Evolutionary conservation across 2,113 vertebrate genomes (phyloP).

Genomic region (Salvelinus fontinalis): DNA sequence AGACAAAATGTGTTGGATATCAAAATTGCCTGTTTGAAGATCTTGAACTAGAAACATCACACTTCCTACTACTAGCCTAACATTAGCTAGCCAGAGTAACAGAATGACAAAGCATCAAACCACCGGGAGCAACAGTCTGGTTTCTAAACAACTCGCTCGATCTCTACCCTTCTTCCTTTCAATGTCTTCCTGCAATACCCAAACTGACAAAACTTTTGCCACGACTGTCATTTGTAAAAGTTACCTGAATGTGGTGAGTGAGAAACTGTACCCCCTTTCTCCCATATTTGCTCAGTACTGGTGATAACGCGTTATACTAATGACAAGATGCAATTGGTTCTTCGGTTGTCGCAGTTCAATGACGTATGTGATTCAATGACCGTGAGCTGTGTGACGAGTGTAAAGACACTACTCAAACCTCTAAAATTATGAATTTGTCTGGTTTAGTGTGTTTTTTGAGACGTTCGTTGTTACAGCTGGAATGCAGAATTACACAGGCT

Average conservation of each 20-base stretch:
- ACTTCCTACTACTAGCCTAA: not conserved
- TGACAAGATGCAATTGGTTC: not conserved
- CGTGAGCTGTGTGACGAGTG: constrained; percentile 39
- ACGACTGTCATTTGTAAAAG: constrained; percentile 31
- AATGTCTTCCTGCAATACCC: not conserved
- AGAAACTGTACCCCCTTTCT: constrained; percentile 96
- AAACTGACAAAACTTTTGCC: not conserved
- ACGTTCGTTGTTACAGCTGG: constrained; percentile 62
- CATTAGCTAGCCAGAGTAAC: not conserved
- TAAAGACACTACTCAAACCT: constrained; percentile 1
- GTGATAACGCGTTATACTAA: constrained; percentile 18
- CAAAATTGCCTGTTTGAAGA: no score
- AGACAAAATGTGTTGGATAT: no score
- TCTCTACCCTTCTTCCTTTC: not conserved
- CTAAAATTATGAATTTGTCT: constrained; percentile 53
- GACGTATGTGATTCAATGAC: constrained; percentile 48
- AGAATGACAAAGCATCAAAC: constrained; percentile 63
- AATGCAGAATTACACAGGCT: constrained; percentile 61
- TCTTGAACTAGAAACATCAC: no score
- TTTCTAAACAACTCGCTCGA: not conserved
- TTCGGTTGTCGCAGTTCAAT: constrained; percentile 41
- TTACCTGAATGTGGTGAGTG: constrained; percentile 97
- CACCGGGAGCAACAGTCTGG: not conserved
- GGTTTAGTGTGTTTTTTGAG: constrained; percentile 61
- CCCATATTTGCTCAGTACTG: constrained; percentile 81